Conservation (phyloP, 2,113 vertebrate species). For the Propithecus coquereli region DNA sequence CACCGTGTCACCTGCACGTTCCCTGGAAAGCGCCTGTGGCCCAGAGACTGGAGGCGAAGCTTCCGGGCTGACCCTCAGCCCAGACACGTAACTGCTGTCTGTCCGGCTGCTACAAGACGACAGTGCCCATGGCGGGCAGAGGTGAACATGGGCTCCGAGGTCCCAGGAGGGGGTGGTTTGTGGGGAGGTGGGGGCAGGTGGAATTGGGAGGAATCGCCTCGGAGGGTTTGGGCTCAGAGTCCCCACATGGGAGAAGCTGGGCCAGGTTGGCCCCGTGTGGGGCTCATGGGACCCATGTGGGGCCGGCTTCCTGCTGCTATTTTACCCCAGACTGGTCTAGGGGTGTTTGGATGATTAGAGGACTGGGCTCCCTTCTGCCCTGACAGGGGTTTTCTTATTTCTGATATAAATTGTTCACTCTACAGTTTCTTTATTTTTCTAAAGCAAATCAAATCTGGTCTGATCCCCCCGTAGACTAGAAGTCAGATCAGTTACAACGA, state of each 20-base stretch:
- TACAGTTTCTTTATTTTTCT: neutral
- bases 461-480: neutral
- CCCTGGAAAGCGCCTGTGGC: too few species aligned
- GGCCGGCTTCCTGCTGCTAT: too few species aligned
- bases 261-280: accelerated
- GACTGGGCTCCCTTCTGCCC: accelerated
- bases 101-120: neutral
- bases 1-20: neutral
- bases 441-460: neutral
- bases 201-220: too few species aligned
- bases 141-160: accelerated
- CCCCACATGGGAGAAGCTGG: neutral
- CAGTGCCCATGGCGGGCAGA: accelerated
- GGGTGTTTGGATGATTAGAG: neutral
- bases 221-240: too few species aligned
- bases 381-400: neutral
- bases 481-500: accelerated
- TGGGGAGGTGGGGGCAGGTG: accelerated
- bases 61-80: accelerated
- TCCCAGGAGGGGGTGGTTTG: neutral
- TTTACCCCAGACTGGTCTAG: neutral
- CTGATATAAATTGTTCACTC: neutral
- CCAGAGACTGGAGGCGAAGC: neutral
- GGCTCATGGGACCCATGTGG: accelerated
- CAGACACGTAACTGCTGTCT: too few species aligned